Conservation (phyloP, 2,113 vertebrate species). For the Glaucomys volans region DNA sequence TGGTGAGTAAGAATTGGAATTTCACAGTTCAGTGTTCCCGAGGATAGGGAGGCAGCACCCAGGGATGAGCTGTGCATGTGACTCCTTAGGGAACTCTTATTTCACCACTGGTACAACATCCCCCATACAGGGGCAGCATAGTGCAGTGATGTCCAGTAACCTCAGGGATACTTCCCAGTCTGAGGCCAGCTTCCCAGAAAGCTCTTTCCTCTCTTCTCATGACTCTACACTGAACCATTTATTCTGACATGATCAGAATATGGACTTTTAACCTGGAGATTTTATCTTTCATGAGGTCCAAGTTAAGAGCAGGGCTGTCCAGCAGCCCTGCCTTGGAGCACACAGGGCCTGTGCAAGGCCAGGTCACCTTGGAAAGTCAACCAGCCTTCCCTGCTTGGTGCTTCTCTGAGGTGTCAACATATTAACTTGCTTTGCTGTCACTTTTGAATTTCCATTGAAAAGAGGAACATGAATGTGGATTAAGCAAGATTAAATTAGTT, state of each 20-base stretch:
- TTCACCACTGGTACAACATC: no score
- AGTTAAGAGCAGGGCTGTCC: neutral
- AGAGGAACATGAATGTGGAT: constrained; percentile 30
- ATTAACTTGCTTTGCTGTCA: constrained; percentile 47
- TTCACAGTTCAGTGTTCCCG: neutral
- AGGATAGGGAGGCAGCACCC: no score
- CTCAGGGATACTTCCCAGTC: neutral
- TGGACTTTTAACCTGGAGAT: neutral
- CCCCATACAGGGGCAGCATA: neutral
- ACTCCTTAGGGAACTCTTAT: neutral
- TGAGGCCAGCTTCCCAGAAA: neutral
- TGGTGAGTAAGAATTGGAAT: neutral
- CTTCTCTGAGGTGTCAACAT: neutral
- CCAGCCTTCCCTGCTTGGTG: neutral
- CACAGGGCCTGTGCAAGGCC: neutral
- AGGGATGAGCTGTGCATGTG: neutral
- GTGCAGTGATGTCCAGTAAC: neutral
- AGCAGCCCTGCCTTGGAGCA: neutral
- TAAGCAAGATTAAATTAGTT: constrained; percentile 54
- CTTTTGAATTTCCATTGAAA: constrained; percentile 65
- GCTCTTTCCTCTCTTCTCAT: neutral
- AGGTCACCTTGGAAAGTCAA: neutral
- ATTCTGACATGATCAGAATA: neutral
- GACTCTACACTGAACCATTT: neutral
- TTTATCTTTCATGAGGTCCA: neutral